Evolutionary conservation across 92 coral and sea anemone genomes (phyloP).

Genomic region (Pocillopora grandis): DNA sequence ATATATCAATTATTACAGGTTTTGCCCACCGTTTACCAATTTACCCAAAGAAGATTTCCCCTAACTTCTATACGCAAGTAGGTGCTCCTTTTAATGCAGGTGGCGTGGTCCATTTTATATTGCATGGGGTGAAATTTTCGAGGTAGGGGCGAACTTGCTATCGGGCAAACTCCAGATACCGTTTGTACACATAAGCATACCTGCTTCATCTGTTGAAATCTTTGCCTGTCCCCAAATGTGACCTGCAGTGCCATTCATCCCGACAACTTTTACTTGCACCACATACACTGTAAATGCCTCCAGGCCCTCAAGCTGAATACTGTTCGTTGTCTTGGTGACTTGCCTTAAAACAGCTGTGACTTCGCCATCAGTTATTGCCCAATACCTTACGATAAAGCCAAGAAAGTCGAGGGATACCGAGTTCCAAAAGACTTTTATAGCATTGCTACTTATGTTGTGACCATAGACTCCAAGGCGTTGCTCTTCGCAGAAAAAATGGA

Average conservation of each 20-base stretch:
- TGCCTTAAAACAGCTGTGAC: not conserved
- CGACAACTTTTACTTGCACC: not conserved
- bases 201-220: conserved; percentile 12
- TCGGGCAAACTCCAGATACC: not conserved
- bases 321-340: not conserved
- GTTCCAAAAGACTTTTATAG: conserved; percentile 13
- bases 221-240: not conserved
- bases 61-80: too few species aligned
- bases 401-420: not conserved
- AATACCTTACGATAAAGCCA: conserved; percentile 11
- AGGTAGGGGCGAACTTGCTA: too few species aligned
- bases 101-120: too few species aligned
- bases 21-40: too few species aligned
- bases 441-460: not conserved
- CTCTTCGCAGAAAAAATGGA: not conserved
- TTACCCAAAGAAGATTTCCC: too few species aligned
- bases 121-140: too few species aligned
- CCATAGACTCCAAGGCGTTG: conserved; percentile 6
- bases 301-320: not conserved
- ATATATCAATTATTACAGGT: too few species aligned
- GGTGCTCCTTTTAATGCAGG: too few species aligned
- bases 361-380: conserved; percentile 8
- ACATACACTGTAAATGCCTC: conserved; percentile 7
- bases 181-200: not conserved
- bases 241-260: not conserved